phyloP scores from a whole-genome alignment of 2,113 vertebrate species.

The Galemys pyrenaicus region DNA sequence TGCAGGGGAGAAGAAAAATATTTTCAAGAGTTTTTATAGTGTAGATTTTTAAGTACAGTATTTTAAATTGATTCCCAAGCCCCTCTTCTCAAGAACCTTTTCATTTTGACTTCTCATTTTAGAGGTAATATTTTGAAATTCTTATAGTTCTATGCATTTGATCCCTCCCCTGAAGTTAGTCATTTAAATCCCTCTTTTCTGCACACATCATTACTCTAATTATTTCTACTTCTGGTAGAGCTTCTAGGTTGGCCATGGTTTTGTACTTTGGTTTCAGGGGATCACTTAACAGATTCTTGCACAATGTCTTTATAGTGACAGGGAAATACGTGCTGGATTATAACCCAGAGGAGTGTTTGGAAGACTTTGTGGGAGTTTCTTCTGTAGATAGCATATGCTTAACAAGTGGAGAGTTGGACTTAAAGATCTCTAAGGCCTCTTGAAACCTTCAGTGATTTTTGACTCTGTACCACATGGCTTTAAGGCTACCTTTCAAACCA shows the following conservation, averaged over 20 bases:
- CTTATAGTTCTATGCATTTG: neutral
- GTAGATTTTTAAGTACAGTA: neutral
- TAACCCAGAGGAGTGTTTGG: neutral
- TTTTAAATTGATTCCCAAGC: neutral
- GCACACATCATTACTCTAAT: neutral
- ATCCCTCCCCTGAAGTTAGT: neutral
- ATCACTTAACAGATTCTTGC: neutral
- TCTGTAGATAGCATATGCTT: neutral
- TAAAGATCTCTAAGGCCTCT: neutral
- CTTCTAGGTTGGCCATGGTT: neutral
- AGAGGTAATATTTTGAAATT: neutral
- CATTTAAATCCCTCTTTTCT: neutral
- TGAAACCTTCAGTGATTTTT: neutral
- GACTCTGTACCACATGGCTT: neutral
- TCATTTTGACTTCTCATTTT: neutral
- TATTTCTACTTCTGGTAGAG: neutral
- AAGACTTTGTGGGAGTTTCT: neutral
- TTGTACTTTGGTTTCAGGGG: neutral
- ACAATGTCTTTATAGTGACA: neutral
- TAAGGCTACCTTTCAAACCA: neutral
- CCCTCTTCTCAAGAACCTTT: neutral
- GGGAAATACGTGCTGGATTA: neutral
- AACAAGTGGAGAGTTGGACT: neutral
- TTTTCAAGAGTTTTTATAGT: neutral
- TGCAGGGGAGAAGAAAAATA: neutral